Evolutionary conservation across 2,888 invertebrate genomes (phyloP).

Genomic region (Ochropleura plecta): DNA sequence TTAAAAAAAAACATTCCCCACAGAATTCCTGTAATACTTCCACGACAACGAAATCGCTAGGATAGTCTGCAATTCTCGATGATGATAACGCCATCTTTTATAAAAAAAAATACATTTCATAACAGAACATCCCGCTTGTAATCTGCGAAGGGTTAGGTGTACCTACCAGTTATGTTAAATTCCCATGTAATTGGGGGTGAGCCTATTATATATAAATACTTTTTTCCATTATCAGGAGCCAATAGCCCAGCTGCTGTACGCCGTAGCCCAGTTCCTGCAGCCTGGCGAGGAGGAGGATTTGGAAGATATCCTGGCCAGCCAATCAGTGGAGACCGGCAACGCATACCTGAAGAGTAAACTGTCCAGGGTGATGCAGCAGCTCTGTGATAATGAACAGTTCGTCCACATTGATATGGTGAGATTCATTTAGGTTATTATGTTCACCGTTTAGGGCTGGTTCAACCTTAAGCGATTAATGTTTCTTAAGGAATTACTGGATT

Average conservation of each 20-base stretch:
- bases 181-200: too few species aligned
- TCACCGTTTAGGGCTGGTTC: neutral
- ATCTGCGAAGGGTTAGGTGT: too few species aligned
- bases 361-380: conserved; percentile 71
- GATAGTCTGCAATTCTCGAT: neutral
- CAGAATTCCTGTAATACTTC: too few species aligned
- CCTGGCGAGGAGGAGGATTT: conserved; percentile 76
- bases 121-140: too few species aligned
- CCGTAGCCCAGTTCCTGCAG: conserved; percentile 80
- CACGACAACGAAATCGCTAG: too few species aligned
- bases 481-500: neutral
- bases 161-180: too few species aligned
- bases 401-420: conserved; percentile 78
- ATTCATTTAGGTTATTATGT: neutral
- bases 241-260: conserved; percentile 79
- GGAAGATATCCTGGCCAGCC: conserved; percentile 82
- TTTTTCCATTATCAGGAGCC: conserved; percentile 77
- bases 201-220: neutral
- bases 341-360: conserved; percentile 78
- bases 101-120: neutral
- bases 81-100: neutral
- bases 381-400: conserved; percentile 75
- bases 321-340: conserved; percentile 72
- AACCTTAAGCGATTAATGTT: neutral
- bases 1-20: too few species aligned